Base-by-base conservation (phyloP, 2,113 vertebrate species). In the Loxodonta africana region DNA sequence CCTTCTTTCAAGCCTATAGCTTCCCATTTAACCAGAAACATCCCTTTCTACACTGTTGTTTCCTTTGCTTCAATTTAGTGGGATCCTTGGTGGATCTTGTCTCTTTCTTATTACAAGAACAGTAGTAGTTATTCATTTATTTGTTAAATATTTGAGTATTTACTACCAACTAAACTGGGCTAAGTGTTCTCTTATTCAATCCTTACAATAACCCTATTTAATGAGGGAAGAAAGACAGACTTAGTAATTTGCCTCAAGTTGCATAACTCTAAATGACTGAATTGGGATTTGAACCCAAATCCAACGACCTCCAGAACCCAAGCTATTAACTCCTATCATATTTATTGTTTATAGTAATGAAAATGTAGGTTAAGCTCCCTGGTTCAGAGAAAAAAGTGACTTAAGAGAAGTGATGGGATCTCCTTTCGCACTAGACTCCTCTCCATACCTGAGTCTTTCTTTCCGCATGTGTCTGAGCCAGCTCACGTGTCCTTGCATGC, bases 161-260 rank as follows among this genome's bases (percentile, higher is more conserved):
- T 88, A 51, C 37, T 92, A 44, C 21, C 63, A 93, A 76, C 26
- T 82, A 37, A 73, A 86, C 57, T 74, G 14, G 87, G 60, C 71
- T 67, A 77, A 92, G 28, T 81, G 8, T 48, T 91, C 76, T 57
- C 48, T 86, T 63, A 74, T 88, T 77, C 73, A 51, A 53, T 76
- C 63, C 62, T 95, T 30, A 8, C 6, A 37, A 51, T 90, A n/a
- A 21, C 46, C 28, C 28, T 51, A 71, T 65, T 88, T 87, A 86
- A 67, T 46, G 30, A 93, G 57, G 14, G 57, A 60, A 17, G 82
- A 84, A 95, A 94, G 90, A 46, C n/a, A 84, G 81, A 65, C 25
- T 88, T 30, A 67, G 69, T 76, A 37, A 92, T 90, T 95, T 97
- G 37, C 33, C 62, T 92, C 23, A 77, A 83, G 41, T 93, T 77